phyloP scores from a whole-genome alignment of 2,797 vertebrate species.

The Chelidonichthys spinosus region DNA sequence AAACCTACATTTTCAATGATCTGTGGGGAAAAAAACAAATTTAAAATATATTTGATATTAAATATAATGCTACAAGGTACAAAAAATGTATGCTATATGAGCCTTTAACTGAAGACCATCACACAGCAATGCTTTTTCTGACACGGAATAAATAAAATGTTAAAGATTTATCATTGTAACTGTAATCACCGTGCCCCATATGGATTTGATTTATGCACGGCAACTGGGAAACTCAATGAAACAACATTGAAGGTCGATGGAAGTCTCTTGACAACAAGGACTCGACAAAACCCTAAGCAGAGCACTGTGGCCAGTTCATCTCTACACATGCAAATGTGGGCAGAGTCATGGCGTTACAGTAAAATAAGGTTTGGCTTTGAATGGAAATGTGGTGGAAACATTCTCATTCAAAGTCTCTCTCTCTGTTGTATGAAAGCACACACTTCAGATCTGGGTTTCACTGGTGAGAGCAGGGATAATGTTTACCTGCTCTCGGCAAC shows the following conservation, averaged over 20 bases:
- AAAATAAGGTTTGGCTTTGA: not conserved
- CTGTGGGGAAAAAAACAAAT: not conserved
- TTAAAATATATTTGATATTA: not conserved
- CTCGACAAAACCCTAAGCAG: slow-evolving; percentile 19
- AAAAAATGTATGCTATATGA: not conserved
- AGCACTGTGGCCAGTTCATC: not conserved
- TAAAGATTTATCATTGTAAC: slow-evolving; percentile 3
- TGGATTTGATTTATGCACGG: slow-evolving; percentile 56
- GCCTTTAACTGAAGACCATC: not conserved
- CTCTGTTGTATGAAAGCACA: not conserved
- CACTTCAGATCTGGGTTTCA: slow-evolving; percentile 7
- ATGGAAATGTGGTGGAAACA: not conserved
- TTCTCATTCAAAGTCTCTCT: not conserved
- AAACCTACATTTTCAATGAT: not conserved
- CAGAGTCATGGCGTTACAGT: not conserved
- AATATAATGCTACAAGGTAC: not conserved
- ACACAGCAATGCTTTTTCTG: slow-evolving; percentile 4
- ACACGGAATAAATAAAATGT: not conserved
- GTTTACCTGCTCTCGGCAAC: slow-evolving; percentile 19
- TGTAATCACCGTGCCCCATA: slow-evolving; percentile 5
- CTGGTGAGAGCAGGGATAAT: not conserved
- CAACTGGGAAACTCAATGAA: slow-evolving; percentile 60
- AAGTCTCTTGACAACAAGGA: slow-evolving; percentile 18
- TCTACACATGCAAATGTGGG: not conserved
- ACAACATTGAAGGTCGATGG: slow-evolving; percentile 58